Percentiles rank a stretch among this genome's conserved stretches.
These are phyloP conservation scores for Butorides virescens DNA, from an alignment of 2,113 vertebrate genomes.

Conservation along the genomic window DNA sequence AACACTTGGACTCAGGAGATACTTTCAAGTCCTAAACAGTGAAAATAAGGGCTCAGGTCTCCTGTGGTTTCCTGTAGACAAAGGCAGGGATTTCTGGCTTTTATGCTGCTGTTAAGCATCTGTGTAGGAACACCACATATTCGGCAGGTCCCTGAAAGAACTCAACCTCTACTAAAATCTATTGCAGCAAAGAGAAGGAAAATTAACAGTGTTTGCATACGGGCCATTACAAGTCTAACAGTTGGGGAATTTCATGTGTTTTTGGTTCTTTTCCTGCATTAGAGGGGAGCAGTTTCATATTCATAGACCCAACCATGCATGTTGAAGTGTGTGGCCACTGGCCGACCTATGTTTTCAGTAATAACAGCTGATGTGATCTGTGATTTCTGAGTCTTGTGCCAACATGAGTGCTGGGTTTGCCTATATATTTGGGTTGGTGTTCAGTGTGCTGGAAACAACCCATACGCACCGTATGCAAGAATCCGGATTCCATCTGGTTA, in stretches of 20 bases:
- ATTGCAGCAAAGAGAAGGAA: not conserved
- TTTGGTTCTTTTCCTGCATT: not conserved
- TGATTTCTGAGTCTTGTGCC: conserved; percentile 59
- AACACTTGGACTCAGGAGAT: not conserved
- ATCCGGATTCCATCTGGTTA: conserved; percentile 64
- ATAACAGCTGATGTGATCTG: conserved; percentile 65
- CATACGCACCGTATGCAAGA: conserved; percentile 2
- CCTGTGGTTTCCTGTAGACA: not conserved
- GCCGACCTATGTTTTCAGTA: conserved; percentile 59
- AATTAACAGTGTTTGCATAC: not conserved
- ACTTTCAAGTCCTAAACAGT: not conserved
- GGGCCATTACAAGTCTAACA: not conserved
- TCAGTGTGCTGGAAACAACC: conserved; percentile 44
- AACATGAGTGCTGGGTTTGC: conserved; percentile 37
- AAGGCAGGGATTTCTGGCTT: conserved; percentile 10
- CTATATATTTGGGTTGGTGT: conserved; percentile 52
- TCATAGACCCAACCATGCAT: conserved; percentile 29
- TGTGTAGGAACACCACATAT: not conserved
- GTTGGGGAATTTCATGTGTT: not conserved
- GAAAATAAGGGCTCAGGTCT: not conserved
- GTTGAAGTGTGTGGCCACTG: conserved; percentile 57
- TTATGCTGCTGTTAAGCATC: not conserved
- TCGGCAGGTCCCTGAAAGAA: conserved; percentile 24
- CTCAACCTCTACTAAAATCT: not conserved
- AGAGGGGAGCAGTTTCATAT: conserved; percentile 14